phyloP scores from a whole-genome alignment of 2,888 invertebrate genomes.

The Apamea anceps region DNA sequence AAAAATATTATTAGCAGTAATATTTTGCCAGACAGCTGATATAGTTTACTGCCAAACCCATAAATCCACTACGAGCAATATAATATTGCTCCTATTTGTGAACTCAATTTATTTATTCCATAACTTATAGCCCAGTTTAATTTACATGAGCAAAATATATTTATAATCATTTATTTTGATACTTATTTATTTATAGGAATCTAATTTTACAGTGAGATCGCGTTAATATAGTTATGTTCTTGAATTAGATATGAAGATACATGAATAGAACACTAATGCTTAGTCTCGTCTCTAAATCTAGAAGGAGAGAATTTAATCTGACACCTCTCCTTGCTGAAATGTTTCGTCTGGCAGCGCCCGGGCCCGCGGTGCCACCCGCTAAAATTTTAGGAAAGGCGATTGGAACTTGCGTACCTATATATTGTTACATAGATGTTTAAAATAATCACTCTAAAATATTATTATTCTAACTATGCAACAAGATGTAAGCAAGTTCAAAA shows the following conservation, averaged over 20 bases:
- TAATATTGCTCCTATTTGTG: slow-evolving; percentile 42
- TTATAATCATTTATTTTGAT: slow-evolving; percentile 24
- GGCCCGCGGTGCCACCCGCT: neutral
- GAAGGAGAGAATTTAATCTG: slow-evolving; percentile 24
- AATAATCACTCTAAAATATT: no score
- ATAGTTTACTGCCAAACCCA: slow-evolving; percentile 41
- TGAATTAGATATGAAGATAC: slow-evolving; percentile 38
- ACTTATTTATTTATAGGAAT: slow-evolving; percentile 16
- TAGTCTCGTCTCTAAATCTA: neutral
- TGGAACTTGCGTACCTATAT: no score
- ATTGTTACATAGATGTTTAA: no score
- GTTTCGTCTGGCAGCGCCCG: neutral
- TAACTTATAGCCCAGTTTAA: slow-evolving; percentile 44
- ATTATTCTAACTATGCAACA: no score
- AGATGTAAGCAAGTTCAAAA: no score
- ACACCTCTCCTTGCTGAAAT: neutral
- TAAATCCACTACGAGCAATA: slow-evolving; percentile 42
- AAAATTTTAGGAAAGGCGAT: no score
- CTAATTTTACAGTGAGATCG: neutral
- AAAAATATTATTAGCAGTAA: slow-evolving; percentile 27
- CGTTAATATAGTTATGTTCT: neutral
- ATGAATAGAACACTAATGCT: slow-evolving; percentile 14
- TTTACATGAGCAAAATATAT: slow-evolving; percentile 44
- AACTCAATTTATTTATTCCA: slow-evolving; percentile 49
- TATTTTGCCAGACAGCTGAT: slow-evolving; percentile 40